phyloP scores from a whole-genome alignment of 2,888 invertebrate species.

The Drosophila helvetica region DNA sequence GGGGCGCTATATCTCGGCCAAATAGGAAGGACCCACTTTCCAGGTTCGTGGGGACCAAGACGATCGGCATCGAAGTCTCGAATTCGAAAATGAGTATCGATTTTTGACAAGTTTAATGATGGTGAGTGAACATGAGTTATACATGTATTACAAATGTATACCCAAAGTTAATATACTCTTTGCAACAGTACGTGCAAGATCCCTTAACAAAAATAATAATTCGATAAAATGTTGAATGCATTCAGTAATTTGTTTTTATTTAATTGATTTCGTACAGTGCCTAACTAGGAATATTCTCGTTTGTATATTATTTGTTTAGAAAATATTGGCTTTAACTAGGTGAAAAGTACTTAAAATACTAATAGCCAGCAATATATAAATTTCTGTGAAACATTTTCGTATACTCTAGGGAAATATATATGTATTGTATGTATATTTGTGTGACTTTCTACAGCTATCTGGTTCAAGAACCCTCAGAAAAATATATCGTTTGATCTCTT shows the following conservation, averaged over 20 bases:
- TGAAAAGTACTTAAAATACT: constrained; percentile 49
- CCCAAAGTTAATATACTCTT: neutral
- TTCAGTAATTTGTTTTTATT: constrained; percentile 24
- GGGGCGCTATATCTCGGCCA: too few relatives aligned
- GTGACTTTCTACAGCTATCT: constrained; percentile 17
- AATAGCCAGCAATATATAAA: constrained; percentile 67
- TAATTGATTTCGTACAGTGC: constrained; percentile 32
- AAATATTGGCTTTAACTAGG: constrained; percentile 32
- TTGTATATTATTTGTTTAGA: constrained; percentile 15
- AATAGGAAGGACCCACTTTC: too few relatives aligned
- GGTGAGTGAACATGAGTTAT: too few relatives aligned
- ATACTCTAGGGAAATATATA: constrained; percentile 59
- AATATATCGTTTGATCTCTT: constrained; percentile 45
- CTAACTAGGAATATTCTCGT: constrained; percentile 28
- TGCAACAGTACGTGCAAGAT: constrained; percentile 65
- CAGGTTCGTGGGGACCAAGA: too few relatives aligned
- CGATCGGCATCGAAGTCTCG: too few relatives aligned
- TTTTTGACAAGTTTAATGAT: too few relatives aligned
- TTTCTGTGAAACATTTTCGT: constrained; percentile 75
- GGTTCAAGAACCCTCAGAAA: constrained; percentile 50
- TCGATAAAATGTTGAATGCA: neutral
- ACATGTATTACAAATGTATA: too few relatives aligned
- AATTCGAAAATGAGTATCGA: too few relatives aligned
- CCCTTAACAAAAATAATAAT: constrained; percentile 59
- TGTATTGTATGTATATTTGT: constrained; percentile 36